Percentiles rank a stretch among this genome's conserved stretches.
Conservation (phyloP, 2,888 invertebrate species). For the Agonopterix alstromeriana region DNA sequence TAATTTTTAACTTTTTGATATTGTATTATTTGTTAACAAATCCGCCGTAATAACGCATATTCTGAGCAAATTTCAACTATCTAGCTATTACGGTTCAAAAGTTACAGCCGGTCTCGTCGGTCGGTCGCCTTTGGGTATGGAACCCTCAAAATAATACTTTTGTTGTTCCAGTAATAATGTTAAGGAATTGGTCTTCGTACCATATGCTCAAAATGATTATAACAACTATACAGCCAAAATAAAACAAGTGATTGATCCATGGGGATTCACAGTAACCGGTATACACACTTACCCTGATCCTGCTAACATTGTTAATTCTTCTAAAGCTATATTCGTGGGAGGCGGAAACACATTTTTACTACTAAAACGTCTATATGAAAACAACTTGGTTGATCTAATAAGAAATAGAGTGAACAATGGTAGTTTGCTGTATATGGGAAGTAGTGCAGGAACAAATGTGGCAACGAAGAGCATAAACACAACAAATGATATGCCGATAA, state of each 20-base stretch:
- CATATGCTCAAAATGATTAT: slow-evolving; percentile 83
- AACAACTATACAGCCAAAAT: slow-evolving; percentile 80
- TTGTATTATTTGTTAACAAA: too few relatives aligned
- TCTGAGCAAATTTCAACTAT: too few relatives aligned
- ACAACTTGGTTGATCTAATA: slow-evolving; percentile 79
- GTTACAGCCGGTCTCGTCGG: too few relatives aligned
- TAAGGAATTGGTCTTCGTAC: slow-evolving; percentile 81
- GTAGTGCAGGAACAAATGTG: slow-evolving; percentile 90
- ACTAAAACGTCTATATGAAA: slow-evolving; percentile 82
- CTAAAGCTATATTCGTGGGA: slow-evolving; percentile 85
- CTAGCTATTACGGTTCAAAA: too few relatives aligned
- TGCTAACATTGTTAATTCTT: slow-evolving; percentile 70
- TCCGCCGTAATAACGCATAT: too few relatives aligned
- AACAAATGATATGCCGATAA: slow-evolving; percentile 93
- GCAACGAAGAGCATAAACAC: slow-evolving; percentile 87
- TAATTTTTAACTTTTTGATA: too few relatives aligned
- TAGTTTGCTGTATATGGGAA: slow-evolving; percentile 84
- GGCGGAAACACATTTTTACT: slow-evolving; percentile 90
- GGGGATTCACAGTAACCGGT: slow-evolving; percentile 81
- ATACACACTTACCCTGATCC: slow-evolving; percentile 79
- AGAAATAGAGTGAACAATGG: slow-evolving; percentile 78
- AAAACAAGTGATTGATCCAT: slow-evolving; percentile 74
- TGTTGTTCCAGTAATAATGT: slow-evolving; percentile 77
- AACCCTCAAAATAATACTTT: too few relatives aligned
- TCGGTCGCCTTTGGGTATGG: too few relatives aligned